Percentiles rank a stretch among this genome's conserved stretches.
Conservation (phyloP, 1,140 invertebrate species). For the Eciton burchellii region DNA sequence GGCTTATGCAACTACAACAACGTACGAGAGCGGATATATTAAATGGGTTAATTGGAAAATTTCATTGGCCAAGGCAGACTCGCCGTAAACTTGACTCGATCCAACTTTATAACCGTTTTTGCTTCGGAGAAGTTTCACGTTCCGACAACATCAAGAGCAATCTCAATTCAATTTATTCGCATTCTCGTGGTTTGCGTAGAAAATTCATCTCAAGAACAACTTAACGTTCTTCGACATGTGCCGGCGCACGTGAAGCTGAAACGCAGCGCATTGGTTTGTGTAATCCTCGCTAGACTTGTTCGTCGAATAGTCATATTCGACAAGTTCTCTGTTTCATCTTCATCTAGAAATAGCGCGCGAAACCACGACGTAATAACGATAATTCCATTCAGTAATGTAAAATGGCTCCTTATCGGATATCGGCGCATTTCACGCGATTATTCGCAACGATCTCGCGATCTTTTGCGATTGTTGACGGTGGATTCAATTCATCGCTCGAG, state of each 20-base stretch:
- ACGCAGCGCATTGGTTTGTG: not conserved
- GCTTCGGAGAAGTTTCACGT: not conserved
- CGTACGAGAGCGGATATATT: not conserved
- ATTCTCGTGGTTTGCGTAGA: no score
- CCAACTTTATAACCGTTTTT: not conserved
- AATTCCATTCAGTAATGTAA: not conserved
- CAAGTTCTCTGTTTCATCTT: not conserved
- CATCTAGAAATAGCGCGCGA: not conserved
- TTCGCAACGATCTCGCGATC: not conserved
- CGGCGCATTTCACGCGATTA: not conserved
- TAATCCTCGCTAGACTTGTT: not conserved
- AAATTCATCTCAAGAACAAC: not conserved
- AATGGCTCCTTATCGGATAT: not conserved
- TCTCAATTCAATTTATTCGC: no score
- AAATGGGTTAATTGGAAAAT: conserved; percentile 39
- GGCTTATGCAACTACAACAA: conserved; percentile 21
- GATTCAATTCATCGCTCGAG: conserved; percentile 6
- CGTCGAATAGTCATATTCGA: not conserved
- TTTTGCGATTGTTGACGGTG: conserved; percentile 5
- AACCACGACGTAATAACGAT: not conserved
- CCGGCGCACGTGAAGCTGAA: no score
- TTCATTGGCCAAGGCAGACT: not conserved
- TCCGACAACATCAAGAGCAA: not conserved
- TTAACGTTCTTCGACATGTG: not conserved
- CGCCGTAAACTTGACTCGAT: not conserved